Evolutionary conservation across 2,113 vertebrate genomes (phyloP), one percentile per base, ranked within the genome.

Genomic region (Thunnus maccoyii): DNA sequence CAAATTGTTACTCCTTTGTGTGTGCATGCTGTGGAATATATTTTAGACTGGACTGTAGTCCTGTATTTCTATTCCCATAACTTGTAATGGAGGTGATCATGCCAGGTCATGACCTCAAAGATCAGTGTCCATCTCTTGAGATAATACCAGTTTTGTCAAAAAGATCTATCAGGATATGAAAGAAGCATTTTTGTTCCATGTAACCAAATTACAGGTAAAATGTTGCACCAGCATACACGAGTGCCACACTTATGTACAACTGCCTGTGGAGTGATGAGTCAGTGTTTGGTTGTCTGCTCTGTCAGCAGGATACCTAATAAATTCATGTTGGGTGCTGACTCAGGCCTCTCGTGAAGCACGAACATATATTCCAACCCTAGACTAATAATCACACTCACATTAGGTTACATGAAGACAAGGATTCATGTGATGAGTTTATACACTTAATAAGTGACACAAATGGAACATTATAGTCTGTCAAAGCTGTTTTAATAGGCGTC

Each of bases 401-500:
- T n/a, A 18, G 57, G 46, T 58, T 14, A 7, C 30, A 18, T 13
- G 15, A 20, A 58, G 32, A 67, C 10, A 41, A 5, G 0, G 41
- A 44, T 30, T 63, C 58, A 27, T 60, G 68, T 10, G 22, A 36
- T 16, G 52, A 80, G 41, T 6, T 22, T n/a, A 13, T 2, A 36
- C 62, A 17, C 18, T 22, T 17, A 58, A 71, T n/a, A 74, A 88
- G 46, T 36, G n/a, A 77, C 74, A 88, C 80, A 86, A 77, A 63
- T 1, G 46, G 58, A 81, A 9, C 86, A 18, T 8, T 10, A 58
- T 72, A 46, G 77, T 92, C 86, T 93, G 87, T 91, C 92, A 92
- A 94, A 93, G 86, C 85, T 62, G 79, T 92, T 94, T 92, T 93
- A 94, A 94, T 93, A 90, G 85, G 90, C 74, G 70, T 91, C 87